These are phyloP conservation scores for Cyrtodaria siliqua DNA, from an alignment of 2,888 invertebrate species.

Conservation along the genomic window DNA sequence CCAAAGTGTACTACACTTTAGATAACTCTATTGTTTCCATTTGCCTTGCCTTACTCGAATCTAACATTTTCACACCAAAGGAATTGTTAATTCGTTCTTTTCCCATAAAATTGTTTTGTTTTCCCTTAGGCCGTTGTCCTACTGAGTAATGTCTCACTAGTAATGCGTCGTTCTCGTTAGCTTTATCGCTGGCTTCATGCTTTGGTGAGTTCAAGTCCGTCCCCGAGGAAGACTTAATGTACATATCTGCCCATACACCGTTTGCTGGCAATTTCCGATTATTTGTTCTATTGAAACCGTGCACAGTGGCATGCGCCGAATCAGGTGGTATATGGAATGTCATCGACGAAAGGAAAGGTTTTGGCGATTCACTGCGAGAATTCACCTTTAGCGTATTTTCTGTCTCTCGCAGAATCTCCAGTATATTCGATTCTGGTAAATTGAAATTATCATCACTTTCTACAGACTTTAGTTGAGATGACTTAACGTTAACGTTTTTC, in stretches of 20 bases:
- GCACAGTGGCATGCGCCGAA: neutral
- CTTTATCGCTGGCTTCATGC: conserved; percentile 11
- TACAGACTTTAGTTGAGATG: neutral
- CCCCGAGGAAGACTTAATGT: conserved; percentile 34
- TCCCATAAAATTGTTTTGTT: neutral
- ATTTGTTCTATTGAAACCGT: neutral
- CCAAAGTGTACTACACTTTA: too few relatives aligned
- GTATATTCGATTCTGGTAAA: conserved; percentile 48
- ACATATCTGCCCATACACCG: conserved; percentile 18
- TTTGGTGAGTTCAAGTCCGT: conserved; percentile 25
- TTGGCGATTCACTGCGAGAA: conserved; percentile 41
- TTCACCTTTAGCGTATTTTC: conserved; percentile 28
- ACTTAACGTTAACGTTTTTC: conserved; percentile 15
- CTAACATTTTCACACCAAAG: too few relatives aligned
- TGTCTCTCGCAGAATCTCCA: conserved; percentile 60
- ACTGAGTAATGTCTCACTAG: conserved; percentile 47
- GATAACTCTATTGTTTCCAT: too few relatives aligned
- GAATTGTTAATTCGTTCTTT: too few relatives aligned
- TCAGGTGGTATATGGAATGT: conserved; percentile 10
- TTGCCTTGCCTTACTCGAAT: too few relatives aligned
- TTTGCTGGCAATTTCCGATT: conserved; percentile 19
- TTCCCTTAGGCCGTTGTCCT: conserved; percentile 30
- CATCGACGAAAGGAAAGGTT: conserved; percentile 12
- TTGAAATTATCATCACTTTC: conserved; percentile 40
- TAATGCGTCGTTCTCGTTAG: conserved; percentile 26